Conservation (phyloP, 2,797 vertebrate species). For the Pipistrellus pipistrellus region DNA sequence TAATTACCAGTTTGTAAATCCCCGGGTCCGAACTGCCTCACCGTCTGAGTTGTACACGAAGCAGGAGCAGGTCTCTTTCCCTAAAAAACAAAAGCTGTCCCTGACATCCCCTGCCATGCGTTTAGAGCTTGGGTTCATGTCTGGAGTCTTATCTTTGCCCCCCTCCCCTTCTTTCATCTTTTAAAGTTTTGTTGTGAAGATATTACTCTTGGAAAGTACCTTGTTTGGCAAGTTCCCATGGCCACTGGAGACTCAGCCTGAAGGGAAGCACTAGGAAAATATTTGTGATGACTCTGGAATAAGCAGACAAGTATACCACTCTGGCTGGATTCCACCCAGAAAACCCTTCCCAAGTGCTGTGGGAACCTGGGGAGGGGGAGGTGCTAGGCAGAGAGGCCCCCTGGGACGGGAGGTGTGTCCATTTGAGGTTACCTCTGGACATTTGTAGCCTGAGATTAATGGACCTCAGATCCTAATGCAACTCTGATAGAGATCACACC, state of each 20-base stretch:
- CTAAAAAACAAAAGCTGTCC: background rate
- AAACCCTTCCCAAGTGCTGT: background rate
- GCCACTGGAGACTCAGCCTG: conserved; percentile 62
- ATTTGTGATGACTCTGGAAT: conserved; percentile 63
- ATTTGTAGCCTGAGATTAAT: conserved; percentile 74
- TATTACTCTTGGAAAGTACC: conserved; percentile 66
- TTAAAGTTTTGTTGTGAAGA: conserved; percentile 67
- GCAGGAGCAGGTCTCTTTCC: background rate
- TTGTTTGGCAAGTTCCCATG: conserved; percentile 63
- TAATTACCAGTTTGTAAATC: background rate
- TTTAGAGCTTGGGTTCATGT: conserved; percentile 36
- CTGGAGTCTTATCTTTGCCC: conserved; percentile 43
- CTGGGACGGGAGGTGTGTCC: background rate
- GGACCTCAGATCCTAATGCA: conserved; percentile 65
- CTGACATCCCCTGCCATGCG: background rate
- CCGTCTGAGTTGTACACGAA: background rate
- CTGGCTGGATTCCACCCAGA: conserved; percentile 41
- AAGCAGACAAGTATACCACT: background rate
- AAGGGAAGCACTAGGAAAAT: conserved; percentile 65
- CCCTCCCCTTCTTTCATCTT: conserved; percentile 63
- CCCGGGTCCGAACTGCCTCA: background rate
- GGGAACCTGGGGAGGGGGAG: background rate
- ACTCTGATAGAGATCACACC: conserved; percentile 74
- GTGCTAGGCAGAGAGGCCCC: background rate
- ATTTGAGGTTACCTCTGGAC: conserved; percentile 73